Evolutionary conservation across 2,888 invertebrate species (phyloP).

Genomic region (Lypha dubia): DNA sequence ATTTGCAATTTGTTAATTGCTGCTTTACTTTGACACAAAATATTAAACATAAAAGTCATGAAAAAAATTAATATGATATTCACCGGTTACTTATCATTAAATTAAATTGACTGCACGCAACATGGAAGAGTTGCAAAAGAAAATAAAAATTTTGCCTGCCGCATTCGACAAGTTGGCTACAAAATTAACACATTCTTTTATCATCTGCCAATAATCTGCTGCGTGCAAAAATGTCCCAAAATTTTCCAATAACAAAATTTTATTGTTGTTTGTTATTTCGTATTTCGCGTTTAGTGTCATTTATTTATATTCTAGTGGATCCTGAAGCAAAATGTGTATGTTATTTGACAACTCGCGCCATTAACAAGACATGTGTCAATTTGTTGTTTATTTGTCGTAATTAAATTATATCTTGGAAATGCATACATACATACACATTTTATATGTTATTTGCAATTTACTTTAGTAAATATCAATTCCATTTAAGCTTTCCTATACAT

Average conservation of each 20-base stretch:
- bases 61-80: conserved; percentile 46
- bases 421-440: no score
- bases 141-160: conserved; percentile 30
- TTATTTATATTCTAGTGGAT: neutral
- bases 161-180: conserved; percentile 73
- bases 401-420: neutral
- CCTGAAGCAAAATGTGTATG: neutral
- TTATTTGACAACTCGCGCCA: neutral
- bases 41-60: conserved; percentile 58
- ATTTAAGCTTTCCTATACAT: no score
- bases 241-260: conserved; percentile 25
- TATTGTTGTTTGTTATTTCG: conserved; percentile 11
- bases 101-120: conserved; percentile 54
- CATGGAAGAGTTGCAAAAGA: conserved; percentile 29
- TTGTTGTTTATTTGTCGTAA: conserved; percentile 13
- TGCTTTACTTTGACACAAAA: conserved; percentile 70
- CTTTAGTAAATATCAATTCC: neutral
- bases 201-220: conserved; percentile 73
- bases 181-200: conserved; percentile 74
- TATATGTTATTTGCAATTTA: neutral
- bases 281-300: neutral
- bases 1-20: conserved; percentile 73
- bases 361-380: conserved; percentile 15
- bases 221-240: conserved; percentile 60
- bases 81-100: conserved; percentile 63